Conservation (phyloP, 2,113 vertebrate species). For the Phalacrocorax brasilianus region DNA sequence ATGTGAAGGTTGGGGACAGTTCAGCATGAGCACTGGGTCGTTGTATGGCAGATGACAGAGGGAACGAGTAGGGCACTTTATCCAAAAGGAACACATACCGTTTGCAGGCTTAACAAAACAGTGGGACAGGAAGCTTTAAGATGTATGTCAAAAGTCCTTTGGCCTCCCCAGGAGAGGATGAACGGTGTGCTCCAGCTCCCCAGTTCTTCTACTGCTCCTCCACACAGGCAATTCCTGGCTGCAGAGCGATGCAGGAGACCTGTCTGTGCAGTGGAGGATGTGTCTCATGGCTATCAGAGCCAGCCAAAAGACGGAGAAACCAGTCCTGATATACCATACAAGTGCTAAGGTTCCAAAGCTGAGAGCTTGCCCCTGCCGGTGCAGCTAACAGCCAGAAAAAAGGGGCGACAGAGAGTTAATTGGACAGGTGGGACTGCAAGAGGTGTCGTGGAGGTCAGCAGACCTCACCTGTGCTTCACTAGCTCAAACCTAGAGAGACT, state of each 20-base stretch:
- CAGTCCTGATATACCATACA: neutral
- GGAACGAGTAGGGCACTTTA: neutral
- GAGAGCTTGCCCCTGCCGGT: neutral
- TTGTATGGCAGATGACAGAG: rapidly evolving
- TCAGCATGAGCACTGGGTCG: neutral
- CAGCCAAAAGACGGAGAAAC: neutral
- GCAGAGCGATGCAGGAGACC: neutral
- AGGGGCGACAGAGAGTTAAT: neutral
- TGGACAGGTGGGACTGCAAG: neutral
- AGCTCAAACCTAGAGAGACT: neutral
- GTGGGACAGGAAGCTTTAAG: neutral
- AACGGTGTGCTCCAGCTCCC: neutral
- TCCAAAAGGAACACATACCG: neutral
- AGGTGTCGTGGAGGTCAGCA: neutral
- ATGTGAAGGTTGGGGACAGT: neutral
- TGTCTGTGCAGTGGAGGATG: neutral
- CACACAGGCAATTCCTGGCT: neutral
- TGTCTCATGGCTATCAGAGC: neutral
- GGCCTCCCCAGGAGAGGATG: neutral
- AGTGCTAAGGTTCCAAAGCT: neutral
- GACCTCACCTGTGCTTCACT: neutral
- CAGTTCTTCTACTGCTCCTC: neutral
- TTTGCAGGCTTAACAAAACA: neutral
- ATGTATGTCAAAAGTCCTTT: neutral
- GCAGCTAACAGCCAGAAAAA: neutral